Conservation (phyloP, 53 echinoderm and acorn worm species). For the Luidia sarsii region DNA sequence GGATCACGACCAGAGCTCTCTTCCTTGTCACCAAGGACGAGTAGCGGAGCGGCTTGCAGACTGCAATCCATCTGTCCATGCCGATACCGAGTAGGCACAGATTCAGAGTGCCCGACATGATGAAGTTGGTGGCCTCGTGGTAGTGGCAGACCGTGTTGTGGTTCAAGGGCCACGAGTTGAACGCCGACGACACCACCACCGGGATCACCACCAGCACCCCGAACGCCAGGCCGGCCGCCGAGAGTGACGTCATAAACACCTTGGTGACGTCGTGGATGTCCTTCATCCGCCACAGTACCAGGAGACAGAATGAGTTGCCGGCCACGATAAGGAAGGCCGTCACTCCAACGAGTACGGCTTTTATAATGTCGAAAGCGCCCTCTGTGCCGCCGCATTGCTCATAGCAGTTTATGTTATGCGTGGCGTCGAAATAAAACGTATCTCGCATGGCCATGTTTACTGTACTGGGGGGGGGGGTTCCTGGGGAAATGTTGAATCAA, state of each 20-base stretch:
- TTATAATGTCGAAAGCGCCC: conserved; percentile 22
- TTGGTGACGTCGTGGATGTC: conserved; percentile 68
- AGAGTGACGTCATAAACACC: conserved; percentile 69
- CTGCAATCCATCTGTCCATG: conserved; percentile 29
- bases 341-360: conserved; percentile 14
- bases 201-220: conserved; percentile 52
- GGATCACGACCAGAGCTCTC: conserved; percentile 10
- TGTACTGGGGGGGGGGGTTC: too few species aligned
- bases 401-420: neutral
- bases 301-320: conserved; percentile 38
- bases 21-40: conserved; percentile 1
- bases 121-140: too few species aligned
- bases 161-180: conserved; percentile 37
- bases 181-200: conserved; percentile 23
- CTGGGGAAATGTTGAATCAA: too few species aligned
- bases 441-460: too few species aligned
- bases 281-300: conserved; percentile 5
- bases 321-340: conserved; percentile 31
- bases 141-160: conserved; percentile 32
- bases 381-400: neutral
- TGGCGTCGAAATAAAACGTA: neutral
- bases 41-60: conserved; percentile 24
- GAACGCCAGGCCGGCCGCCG: conserved; percentile 62
- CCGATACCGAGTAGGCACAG: conserved; percentile 1
- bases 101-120: too few species aligned